Evolutionary conservation across 2,113 vertebrate species (phyloP).

Genomic region (Bostrychus sinensis): DNA sequence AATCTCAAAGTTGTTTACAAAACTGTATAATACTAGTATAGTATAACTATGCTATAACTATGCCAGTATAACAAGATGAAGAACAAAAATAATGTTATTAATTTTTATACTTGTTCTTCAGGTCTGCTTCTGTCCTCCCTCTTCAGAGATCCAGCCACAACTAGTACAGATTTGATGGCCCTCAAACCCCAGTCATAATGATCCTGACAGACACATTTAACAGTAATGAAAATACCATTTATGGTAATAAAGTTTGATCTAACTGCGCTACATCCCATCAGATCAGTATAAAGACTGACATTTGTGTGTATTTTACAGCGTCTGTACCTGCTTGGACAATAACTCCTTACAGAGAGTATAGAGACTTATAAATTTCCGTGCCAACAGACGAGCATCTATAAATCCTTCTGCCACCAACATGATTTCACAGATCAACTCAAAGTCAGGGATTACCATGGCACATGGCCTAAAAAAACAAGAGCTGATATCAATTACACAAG

Average conservation of each 20-base stretch:
- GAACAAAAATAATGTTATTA: neutral
- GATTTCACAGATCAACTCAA: slow-evolving; percentile 84
- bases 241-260: neutral
- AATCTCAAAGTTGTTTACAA: neutral
- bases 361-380: slow-evolving; percentile 84
- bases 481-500: neutral
- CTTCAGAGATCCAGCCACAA: slow-evolving; percentile 81
- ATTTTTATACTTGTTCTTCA: slow-evolving; percentile 77
- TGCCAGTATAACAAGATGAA: too few species aligned
- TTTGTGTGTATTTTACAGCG: neutral
- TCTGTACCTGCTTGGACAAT: slow-evolving; percentile 80
- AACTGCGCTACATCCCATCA: neutral
- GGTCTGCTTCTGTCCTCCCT: slow-evolving; percentile 77
- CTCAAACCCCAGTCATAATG: slow-evolving; percentile 80
- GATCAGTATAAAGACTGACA: neutral
- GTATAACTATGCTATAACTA: too few species aligned
- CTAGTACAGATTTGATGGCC: slow-evolving; percentile 81
- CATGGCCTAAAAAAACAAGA: slow-evolving; percentile 64
- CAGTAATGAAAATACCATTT: neutral
- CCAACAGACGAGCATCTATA: slow-evolving; percentile 78
- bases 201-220: slow-evolving; percentile 62
- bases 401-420: slow-evolving; percentile 81
- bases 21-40: too few species aligned
- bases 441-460: slow-evolving; percentile 82
- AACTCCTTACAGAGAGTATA: slow-evolving; percentile 81